Base-by-base conservation (phyloP, 1,140 invertebrate species). In the Ridgeia piscesae region DNA sequence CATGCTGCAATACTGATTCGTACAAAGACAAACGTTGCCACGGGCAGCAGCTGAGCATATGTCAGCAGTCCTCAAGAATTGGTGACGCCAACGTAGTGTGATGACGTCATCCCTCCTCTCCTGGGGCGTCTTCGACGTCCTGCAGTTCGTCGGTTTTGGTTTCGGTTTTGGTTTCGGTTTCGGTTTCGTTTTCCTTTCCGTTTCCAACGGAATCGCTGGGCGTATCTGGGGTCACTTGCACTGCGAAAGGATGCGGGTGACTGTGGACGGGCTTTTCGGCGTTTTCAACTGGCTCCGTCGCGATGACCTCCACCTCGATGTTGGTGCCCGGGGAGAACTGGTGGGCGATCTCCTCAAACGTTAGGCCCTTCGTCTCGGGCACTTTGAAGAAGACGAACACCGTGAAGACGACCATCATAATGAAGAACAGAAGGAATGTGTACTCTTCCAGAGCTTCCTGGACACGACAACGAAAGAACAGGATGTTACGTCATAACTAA, bases 361-460 rank as follows among this genome's bases (percentile, higher is more conserved):
- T 95, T 89, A 93, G 94, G 92, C 95, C 95, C 93, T 96, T 96
- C 27, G 96, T 96, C 92, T 96, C 96, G 0, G 96, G 96, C 0
- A 96, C 94, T 77, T 95, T 95, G 92, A 96, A 94, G 93, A 95
- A 95, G 89, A 96, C 95, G 93, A 96, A 96, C 89, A 95, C 89
- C 14, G 96, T 94, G 88, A 94, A 94, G 8, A 95, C 33, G 0
- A 95, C 94, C 89, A 96, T 95, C 34, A 96, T 94, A 0, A 95
- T 94, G 0, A 95, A 94, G 93, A 96, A 97, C 33, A 96, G 94
- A 88, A 96, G 94, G 94, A 96, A 97, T 0, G 97, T 97, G 94
- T 97, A 97, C 35, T 97, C 96, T 0, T 97, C 97, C 90, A 98
- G 96, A 0, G 96, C 92, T 27, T 96, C 95, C 94, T 97, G 94